A percentile compares a stretch with the other conserved stretches of the same genome.
phyloP scores from a whole-genome alignment of 2,113 vertebrate genomes.

The Corythornis vintsioides region DNA sequence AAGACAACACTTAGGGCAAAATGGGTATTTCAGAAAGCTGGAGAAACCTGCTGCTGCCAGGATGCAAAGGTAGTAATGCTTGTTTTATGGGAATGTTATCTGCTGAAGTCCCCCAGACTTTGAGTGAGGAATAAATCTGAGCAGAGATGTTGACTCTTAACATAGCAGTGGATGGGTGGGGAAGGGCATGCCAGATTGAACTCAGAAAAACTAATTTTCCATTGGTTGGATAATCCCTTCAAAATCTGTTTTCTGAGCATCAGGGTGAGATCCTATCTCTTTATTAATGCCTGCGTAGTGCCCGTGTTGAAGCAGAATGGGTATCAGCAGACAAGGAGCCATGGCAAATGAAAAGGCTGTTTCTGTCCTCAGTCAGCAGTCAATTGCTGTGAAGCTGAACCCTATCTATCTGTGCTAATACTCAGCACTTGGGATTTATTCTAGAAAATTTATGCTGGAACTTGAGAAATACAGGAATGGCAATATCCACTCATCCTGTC shows the following conservation, averaged over 20 bases:
- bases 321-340: neutral
- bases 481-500: neutral
- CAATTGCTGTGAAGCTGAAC: neutral
- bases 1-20: neutral
- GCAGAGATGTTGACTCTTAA: neutral
- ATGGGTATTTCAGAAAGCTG: neutral
- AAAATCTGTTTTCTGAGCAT: constrained; percentile 37
- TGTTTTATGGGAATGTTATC: neutral
- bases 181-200: neutral
- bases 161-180: neutral
- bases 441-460: neutral
- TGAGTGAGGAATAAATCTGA: neutral
- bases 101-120: neutral
- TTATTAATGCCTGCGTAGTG: neutral
- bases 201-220: neutral
- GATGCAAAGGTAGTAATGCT: neutral
- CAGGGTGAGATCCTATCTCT: neutral
- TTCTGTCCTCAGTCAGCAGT: fast-evolving
- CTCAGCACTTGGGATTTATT: neutral
- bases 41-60: neutral
- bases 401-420: neutral
- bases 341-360: neutral
- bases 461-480: neutral
- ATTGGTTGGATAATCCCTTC: constrained; percentile 10
- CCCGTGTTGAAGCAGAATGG: neutral